Evolutionary conservation across 1,140 invertebrate genomes (phyloP), one percentile per base, ranked within the genome.

Genomic region (Hyposmocoma kahamanoa): DNA sequence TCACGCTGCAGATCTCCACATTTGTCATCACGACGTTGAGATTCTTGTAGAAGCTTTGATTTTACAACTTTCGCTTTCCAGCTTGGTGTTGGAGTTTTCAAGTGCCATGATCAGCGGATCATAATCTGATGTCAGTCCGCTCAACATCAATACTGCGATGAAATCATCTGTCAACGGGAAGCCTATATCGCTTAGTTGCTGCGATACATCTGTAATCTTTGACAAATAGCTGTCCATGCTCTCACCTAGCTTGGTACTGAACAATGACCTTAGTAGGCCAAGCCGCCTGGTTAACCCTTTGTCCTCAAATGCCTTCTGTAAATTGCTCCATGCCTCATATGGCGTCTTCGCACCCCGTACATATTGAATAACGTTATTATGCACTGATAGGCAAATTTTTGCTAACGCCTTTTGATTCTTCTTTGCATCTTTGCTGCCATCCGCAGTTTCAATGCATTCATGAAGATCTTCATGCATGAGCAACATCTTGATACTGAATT

Each of bases 231-330:
- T 39, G 8, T 38, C n/a, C 46, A 38, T 47, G 15, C 13, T 38
- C 17, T 47, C 36, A 13, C 21, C 17, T 21, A 55, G 30, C 36
- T 47, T 47, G 13, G 52, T 28, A 3, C 13, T 10, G 22, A 59
- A 59, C 5, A 59, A 22, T 43, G 34, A 44, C 32, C 57, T 36
- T n/a, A 56, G 30, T 15, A 59, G 42, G 15, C 42, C 42, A 19
- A 59, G 38, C 18, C 53, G 41, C 19, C 53, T 42, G 26, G 22
- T 21, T 17, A 59, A 39, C 6, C 53, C 53, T 48, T 59, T 59
- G 34, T 59, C 57, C 28, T 59, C 57, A 38, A 52, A 59, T n/a
- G 53, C 47, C 6, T 34, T 42, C 43, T 56, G 36, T 10, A 56
- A 42, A 20, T 42, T 45, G 1, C 11, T 39, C 58, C 58, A 60